phyloP scores from a whole-genome alignment of 2,888 invertebrate genomes.

The Dyspetes luteomarginatus region DNA sequence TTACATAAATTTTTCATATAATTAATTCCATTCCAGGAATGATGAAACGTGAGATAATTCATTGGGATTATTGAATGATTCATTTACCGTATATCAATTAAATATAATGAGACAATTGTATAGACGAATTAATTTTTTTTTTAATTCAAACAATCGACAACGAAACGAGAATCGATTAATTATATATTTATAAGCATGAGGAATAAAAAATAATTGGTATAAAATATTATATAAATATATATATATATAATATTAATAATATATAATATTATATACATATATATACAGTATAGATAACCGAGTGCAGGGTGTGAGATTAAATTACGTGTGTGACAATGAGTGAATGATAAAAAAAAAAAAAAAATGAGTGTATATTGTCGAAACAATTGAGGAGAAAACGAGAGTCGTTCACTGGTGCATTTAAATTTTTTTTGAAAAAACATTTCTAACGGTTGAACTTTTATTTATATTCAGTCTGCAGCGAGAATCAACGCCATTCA shows the following conservation, averaged over 20 bases:
- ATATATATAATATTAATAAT: constrained; percentile 10
- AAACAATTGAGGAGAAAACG: constrained; percentile 14
- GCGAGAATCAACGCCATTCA: neutral
- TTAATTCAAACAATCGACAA: no score
- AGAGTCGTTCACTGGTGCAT: neutral
- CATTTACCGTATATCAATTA: no score
- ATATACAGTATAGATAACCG: constrained; percentile 13
- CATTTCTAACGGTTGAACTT: neutral
- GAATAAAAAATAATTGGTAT: constrained; percentile 31
- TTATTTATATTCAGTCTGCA: no score
- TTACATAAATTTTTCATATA: no score
- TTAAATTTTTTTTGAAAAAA: constrained; percentile 12
- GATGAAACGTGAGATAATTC: no score
- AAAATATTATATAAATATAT: constrained; percentile 18
- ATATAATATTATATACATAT: constrained; percentile 30
- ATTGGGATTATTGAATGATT: no score
- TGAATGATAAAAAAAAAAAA: constrained; percentile 12
- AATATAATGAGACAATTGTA: no score
- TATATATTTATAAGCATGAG: no score
- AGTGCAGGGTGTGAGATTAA: constrained; percentile 15
- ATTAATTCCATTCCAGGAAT: no score
- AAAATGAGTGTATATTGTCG: constrained; percentile 27
- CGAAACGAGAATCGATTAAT: neutral
- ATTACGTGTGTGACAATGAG: constrained; percentile 25
- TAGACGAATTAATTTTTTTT: no score